A percentile compares a stretch with the other conserved stretches of the same genome.
Conservation (phyloP, 2,888 invertebrate genomes). For the Nudaria mundana region DNA sequence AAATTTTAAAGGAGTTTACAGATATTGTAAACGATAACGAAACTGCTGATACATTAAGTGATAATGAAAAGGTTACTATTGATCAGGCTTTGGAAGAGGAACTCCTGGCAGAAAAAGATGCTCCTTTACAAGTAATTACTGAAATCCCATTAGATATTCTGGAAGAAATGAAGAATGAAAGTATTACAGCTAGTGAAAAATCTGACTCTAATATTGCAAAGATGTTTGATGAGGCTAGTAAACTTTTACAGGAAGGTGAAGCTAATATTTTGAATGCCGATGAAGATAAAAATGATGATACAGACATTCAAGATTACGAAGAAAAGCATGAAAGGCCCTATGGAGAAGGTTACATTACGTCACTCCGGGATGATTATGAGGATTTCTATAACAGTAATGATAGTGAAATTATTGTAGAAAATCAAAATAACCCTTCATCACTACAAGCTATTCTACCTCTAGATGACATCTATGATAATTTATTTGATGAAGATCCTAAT, state of each 20-base stretch:
- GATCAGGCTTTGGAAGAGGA: background rate
- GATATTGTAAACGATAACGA: no score
- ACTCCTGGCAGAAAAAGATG: background rate
- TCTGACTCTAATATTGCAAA: background rate
- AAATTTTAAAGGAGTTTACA: no score
- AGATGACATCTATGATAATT: no score
- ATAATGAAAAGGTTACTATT: no score
- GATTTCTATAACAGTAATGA: constrained; percentile 35
- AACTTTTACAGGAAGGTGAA: constrained; percentile 36
- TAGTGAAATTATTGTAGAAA: constrained; percentile 26
- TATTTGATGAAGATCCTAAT: background rate
- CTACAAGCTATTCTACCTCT: no score
- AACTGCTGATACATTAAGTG: constrained; percentile 9
- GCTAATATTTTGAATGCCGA: constrained; percentile 24
- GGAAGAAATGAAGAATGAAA: background rate
- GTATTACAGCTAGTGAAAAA: background rate
- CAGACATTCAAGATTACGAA: constrained; percentile 36
- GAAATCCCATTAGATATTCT: background rate
- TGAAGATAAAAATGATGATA: constrained; percentile 12
- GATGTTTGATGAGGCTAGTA: constrained; percentile 25
- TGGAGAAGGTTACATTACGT: constrained; percentile 28
- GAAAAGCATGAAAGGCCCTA: constrained; percentile 34
- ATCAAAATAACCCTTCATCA: constrained; percentile 1
- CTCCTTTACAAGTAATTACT: background rate
- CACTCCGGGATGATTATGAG: constrained; percentile 32